phyloP scores from a whole-genome alignment of 2,797 vertebrate genomes.

The Peromyscus aztecus region DNA sequence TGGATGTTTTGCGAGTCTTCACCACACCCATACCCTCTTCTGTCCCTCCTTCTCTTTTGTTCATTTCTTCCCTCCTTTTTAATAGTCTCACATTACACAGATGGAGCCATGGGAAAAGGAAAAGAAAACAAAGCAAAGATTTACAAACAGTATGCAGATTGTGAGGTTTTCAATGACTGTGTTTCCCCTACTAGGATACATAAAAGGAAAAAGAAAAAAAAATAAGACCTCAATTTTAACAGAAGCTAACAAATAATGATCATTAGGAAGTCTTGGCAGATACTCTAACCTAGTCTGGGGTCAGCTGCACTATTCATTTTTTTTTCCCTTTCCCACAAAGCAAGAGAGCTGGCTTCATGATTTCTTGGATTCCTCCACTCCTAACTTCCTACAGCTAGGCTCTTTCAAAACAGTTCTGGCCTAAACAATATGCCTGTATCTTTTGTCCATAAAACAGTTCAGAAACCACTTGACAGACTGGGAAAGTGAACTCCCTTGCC shows the following conservation, averaged over 20 bases:
- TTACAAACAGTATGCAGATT: background rate
- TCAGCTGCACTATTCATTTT: background rate
- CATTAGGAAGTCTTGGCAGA: background rate
- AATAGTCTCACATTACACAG: background rate
- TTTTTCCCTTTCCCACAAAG: background rate
- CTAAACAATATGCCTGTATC: background rate
- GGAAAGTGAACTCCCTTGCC: constrained; percentile 5
- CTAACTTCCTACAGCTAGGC: background rate
- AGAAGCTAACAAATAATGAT: background rate
- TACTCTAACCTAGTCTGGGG: background rate
- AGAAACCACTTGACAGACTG: background rate
- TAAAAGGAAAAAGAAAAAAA: background rate
- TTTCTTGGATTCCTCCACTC: background rate
- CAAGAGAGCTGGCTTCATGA: background rate
- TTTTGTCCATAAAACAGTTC: constrained; percentile 15
- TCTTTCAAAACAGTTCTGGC: background rate
- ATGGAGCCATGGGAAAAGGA: background rate
- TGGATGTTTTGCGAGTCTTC: background rate
- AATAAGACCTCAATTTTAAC: background rate
- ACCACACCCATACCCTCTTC: background rate
- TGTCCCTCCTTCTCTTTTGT: background rate
- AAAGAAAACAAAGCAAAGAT: background rate
- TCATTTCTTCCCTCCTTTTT: background rate
- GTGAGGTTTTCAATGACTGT: background rate
- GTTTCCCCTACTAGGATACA: background rate